Conservation (phyloP, 1,140 invertebrate species). For the Polypedilum vanderplanki region DNA sequence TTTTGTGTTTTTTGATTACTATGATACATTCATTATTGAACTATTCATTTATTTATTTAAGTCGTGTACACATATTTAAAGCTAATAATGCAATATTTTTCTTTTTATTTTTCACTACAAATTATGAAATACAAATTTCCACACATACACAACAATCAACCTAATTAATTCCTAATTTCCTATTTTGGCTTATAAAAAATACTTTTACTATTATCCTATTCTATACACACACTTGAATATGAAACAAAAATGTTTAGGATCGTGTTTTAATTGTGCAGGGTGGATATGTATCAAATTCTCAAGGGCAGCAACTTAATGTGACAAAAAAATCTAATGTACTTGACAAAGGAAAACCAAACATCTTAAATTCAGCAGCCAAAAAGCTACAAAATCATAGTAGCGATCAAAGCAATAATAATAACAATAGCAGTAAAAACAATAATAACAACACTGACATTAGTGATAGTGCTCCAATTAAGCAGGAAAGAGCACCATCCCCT, state of each 20-base stretch:
- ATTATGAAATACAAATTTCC: background rate
- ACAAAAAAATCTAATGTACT: slow-evolving; percentile 63
- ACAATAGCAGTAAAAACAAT: slow-evolving; percentile 36
- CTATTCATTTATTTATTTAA: background rate
- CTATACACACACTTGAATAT: background rate
- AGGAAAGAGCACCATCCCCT: background rate
- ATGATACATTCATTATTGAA: no score
- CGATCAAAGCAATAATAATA: slow-evolving; percentile 36
- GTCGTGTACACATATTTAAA: slow-evolving; percentile 4
- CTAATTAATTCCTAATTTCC: background rate
- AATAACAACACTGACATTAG: slow-evolving; percentile 35
- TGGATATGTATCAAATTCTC: slow-evolving; percentile 50
- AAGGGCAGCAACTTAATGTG: slow-evolving; percentile 50
- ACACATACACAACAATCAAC: background rate
- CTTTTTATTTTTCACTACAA: background rate
- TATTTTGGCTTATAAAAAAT: slow-evolving; percentile 2
- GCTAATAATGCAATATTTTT: slow-evolving; percentile 19
- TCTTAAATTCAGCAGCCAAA: slow-evolving; percentile 31
- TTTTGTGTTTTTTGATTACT: no score
- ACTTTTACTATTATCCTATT: background rate
- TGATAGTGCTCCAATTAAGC: slow-evolving; percentile 34
- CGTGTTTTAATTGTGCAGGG: slow-evolving; percentile 54
- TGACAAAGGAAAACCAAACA: slow-evolving; percentile 48
- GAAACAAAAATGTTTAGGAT: slow-evolving; percentile 43
- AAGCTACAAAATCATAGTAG: slow-evolving; percentile 33